Conservation (phyloP, 2,888 invertebrate genomes). For the Sthenelais limicola region DNA sequence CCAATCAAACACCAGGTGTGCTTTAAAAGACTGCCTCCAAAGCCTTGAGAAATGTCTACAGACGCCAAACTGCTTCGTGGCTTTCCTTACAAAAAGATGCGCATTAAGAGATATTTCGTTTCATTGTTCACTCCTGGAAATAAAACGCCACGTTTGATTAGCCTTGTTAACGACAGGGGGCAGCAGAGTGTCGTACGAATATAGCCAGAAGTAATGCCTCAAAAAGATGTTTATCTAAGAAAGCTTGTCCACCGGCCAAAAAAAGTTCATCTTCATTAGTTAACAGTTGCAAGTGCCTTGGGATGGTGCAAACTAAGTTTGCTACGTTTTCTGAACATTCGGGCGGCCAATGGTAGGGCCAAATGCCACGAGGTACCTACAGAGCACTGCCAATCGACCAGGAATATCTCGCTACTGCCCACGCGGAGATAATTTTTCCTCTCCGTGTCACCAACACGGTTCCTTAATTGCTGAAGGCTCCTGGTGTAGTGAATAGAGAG, state of each 20-base stretch:
- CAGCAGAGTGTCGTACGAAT: neutral
- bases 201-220: slow-evolving; percentile 27
- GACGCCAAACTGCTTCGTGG: slow-evolving; percentile 12
- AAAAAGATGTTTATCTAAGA: slow-evolving; percentile 39
- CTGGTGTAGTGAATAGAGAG: too few relatives aligned
- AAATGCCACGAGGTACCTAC: slow-evolving; percentile 35
- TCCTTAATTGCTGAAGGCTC: too few relatives aligned
- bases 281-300: slow-evolving; percentile 16
- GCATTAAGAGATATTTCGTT: slow-evolving; percentile 24
- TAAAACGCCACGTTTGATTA: slow-evolving; percentile 17
- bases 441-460: too few relatives aligned
- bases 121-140: slow-evolving; percentile 25
- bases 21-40: slow-evolving; percentile 27
- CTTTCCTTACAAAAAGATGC: slow-evolving; percentile 1
- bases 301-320: slow-evolving; percentile 4
- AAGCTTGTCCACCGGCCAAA: slow-evolving; percentile 21
- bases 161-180: slow-evolving; percentile 38
- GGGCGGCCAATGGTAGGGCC: neutral
- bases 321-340: slow-evolving; percentile 6
- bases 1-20: slow-evolving; percentile 24
- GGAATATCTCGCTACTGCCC: slow-evolving; percentile 26
- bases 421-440: slow-evolving; percentile 14
- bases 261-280: slow-evolving; percentile 15
- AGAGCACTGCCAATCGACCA: neutral
- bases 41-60: slow-evolving; percentile 26